Conservation (phyloP, 2,797 vertebrate genomes). For the Lepus oiostolus region DNA sequence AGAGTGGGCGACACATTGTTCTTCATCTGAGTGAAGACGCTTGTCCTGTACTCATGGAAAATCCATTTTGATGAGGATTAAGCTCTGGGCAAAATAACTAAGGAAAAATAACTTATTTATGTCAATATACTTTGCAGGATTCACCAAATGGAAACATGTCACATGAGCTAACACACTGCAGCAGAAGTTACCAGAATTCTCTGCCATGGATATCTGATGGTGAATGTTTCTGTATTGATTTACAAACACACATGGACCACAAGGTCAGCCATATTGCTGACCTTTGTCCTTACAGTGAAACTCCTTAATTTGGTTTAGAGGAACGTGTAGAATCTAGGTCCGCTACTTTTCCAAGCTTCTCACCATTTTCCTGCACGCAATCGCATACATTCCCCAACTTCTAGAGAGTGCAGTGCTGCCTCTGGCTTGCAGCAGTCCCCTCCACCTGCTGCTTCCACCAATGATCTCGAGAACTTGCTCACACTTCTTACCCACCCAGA, state of each 20-base stretch:
- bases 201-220: background rate
- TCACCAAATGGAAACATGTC: background rate
- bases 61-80: background rate
- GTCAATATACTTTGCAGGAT: background rate
- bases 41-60: too few species aligned
- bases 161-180: background rate
- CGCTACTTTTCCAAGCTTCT: background rate
- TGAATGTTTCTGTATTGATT: background rate
- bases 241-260: background rate
- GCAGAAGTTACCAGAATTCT: background rate
- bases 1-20: background rate
- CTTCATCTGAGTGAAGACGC: background rate
- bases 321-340: background rate
- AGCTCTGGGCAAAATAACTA: background rate
- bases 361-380: background rate
- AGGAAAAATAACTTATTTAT: background rate
- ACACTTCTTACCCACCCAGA: background rate
- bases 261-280: too few species aligned
- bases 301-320: background rate
- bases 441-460: background rate
- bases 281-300: background rate
- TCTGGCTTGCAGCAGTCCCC: too few species aligned
- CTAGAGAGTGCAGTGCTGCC: accelerated
- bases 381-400: background rate
- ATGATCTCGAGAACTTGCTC: too few species aligned